Conservation (phyloP, 2,888 invertebrate genomes). For the Torymus tubicola region DNA sequence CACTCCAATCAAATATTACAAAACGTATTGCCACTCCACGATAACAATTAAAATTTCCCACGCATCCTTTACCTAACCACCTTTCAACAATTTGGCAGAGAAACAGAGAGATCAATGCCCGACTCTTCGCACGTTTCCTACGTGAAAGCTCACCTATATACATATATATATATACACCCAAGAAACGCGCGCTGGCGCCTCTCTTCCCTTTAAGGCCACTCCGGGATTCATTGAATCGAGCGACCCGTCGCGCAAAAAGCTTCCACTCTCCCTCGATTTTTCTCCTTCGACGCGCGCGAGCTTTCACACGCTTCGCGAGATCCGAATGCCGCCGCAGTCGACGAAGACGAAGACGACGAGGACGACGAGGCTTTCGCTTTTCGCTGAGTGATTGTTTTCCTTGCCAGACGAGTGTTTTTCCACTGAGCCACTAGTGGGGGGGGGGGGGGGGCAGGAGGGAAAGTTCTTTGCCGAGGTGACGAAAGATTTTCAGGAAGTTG, state of each 20-base stretch:
- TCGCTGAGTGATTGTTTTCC: conserved; percentile 37
- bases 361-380: conserved; percentile 14
- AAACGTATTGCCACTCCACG: too few species aligned
- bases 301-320: not conserved
- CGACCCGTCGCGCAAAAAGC: conserved; percentile 13
- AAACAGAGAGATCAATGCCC: too few species aligned
- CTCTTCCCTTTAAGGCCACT: conserved; percentile 65
- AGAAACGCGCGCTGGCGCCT: conserved; percentile 9
- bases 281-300: conserved; percentile 25
- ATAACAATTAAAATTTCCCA: too few species aligned
- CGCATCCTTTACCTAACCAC: too few species aligned
- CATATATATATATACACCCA: not conserved
- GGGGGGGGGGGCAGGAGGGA: too few species aligned
- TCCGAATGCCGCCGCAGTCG: not conserved
- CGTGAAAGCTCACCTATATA: too few species aligned
- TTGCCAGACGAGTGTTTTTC: not conserved
- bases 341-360: not conserved
- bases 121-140: conserved; percentile 53
- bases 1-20: too few species aligned
- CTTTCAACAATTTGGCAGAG: too few species aligned
- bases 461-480: too few species aligned
- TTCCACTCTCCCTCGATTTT: conserved; percentile 38
- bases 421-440: not conserved
- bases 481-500: too few species aligned
- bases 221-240: conserved; percentile 66